Percentiles rank a stretch among this genome's conserved stretches.
Conservation (phyloP, 1,140 invertebrate genomes). For the Drosophila orena region DNA sequence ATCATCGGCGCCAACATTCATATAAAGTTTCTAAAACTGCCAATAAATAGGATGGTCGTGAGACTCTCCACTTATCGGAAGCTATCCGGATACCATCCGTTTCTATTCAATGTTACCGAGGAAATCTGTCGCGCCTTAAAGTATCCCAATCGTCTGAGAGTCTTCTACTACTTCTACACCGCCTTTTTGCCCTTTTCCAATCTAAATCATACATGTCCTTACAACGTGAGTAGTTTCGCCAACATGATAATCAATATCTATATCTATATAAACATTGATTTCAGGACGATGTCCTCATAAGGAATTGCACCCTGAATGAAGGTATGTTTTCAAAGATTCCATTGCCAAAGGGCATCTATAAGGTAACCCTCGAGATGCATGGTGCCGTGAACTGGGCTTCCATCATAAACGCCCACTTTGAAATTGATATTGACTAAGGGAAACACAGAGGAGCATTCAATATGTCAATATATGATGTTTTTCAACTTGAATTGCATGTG, state of each 20-base stretch:
- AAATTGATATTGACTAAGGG: neutral
- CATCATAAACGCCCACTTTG: neutral
- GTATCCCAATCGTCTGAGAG: neutral
- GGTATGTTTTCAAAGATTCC: conserved; percentile 3
- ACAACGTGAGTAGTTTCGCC: neutral
- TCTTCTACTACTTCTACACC: neutral
- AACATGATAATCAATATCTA: neutral
- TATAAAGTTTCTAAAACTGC: neutral
- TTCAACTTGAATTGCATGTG: too few species aligned
- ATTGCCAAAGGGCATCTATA: conserved; percentile 3
- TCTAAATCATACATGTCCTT: conserved; percentile 5
- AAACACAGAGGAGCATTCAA: neutral
- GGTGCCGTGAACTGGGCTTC: neutral
- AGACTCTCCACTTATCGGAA: neutral
- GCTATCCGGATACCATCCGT: conserved; percentile 3
- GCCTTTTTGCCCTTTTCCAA: conserved; percentile 2
- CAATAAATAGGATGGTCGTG: neutral
- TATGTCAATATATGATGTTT: too few species aligned
- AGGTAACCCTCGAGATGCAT: neutral
- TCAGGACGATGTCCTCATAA: neutral
- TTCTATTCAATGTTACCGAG: conserved; percentile 2
- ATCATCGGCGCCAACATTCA: neutral
- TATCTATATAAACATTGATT: too few species aligned
- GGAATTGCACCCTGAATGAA: neutral
- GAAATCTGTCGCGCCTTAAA: neutral